Conservation (phyloP, 1,140 invertebrate species). For the Copidosoma floridanum region DNA sequence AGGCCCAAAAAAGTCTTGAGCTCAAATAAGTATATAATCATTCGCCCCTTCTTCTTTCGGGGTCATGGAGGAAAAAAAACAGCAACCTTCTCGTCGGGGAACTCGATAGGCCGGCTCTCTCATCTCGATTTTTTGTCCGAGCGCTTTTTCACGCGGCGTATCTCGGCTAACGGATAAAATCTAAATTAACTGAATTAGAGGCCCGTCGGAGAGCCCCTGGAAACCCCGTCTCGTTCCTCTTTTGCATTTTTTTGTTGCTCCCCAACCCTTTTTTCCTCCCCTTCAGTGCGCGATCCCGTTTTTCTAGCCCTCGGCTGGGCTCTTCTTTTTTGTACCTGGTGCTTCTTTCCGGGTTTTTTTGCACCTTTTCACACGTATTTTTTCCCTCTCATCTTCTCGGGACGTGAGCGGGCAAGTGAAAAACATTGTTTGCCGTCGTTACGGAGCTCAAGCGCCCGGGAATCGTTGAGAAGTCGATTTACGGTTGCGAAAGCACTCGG, state of each 20-base stretch:
- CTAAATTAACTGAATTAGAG: constrained; percentile 60
- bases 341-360: constrained; percentile 12
- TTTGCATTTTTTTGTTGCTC: too few relatives aligned
- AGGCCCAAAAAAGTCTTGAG: not conserved
- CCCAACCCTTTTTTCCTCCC: constrained; percentile 20
- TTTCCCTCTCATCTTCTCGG: too few relatives aligned
- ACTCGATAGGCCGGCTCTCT: not conserved
- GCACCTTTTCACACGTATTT: constrained; percentile 10
- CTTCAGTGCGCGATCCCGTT: constrained; percentile 6
- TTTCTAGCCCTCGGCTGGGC: constrained; percentile 1
- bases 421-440: constrained; percentile 26
- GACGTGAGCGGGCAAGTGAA: not conserved
- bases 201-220: constrained; percentile 38
- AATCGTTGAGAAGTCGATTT: constrained; percentile 55
- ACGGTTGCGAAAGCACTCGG: constrained; percentile 52
- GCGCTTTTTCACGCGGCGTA: constrained; percentile 30
- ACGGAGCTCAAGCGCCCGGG: constrained; percentile 17
- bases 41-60: constrained; percentile 31
- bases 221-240: constrained; percentile 35
- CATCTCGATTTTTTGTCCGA: constrained; percentile 22
- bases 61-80: too few relatives aligned
- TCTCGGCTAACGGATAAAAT: constrained; percentile 56
- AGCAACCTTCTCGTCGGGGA: not conserved
- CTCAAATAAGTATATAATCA: constrained; percentile 59
- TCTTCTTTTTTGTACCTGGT: not conserved